phyloP scores from a whole-genome alignment of 1,140 invertebrate species.

The Archivesica marissinica region DNA sequence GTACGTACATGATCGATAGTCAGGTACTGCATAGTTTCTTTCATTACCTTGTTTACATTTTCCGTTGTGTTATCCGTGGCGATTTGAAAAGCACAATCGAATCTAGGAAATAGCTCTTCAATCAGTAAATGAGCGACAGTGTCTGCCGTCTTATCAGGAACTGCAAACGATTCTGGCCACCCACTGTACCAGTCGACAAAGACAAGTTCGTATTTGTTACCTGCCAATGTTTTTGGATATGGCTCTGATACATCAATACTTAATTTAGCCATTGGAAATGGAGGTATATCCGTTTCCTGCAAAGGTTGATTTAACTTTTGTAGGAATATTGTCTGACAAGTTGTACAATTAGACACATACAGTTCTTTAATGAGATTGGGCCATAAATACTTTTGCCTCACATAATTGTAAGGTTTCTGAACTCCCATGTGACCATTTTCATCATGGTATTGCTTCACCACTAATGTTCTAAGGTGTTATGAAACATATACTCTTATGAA shows the following conservation, averaged over 20 bases:
- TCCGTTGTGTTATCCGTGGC: conserved; percentile 62
- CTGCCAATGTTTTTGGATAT: conserved; percentile 54
- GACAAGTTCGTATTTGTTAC: conserved; percentile 64
- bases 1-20: conserved; percentile 60
- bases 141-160: conserved; percentile 53
- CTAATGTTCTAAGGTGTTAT: not conserved
- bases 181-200: conserved; percentile 62
- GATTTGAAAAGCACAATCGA: conserved; percentile 36
- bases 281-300: conserved; percentile 57
- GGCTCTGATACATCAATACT: conserved; percentile 58
- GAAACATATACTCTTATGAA: no score
- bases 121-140: conserved; percentile 57
- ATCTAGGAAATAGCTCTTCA: conserved; percentile 58
- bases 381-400: conserved; percentile 48
- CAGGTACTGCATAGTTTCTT: conserved; percentile 39
- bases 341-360: conserved; percentile 54
- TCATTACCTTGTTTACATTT: conserved; percentile 28
- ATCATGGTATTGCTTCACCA: conserved; percentile 58
- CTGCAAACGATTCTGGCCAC: conserved; percentile 62
- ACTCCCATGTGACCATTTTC: conserved; percentile 52
- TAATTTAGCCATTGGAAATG: conserved; percentile 60
- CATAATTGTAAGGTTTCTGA: conserved; percentile 60
- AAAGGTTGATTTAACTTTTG: conserved; percentile 17
- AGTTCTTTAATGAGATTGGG: conserved; percentile 57
- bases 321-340: conserved; percentile 46